These are phyloP conservation scores for Microtus montanus DNA, from an alignment of 2,113 vertebrate genomes.

Conservation along the genomic window DNA sequence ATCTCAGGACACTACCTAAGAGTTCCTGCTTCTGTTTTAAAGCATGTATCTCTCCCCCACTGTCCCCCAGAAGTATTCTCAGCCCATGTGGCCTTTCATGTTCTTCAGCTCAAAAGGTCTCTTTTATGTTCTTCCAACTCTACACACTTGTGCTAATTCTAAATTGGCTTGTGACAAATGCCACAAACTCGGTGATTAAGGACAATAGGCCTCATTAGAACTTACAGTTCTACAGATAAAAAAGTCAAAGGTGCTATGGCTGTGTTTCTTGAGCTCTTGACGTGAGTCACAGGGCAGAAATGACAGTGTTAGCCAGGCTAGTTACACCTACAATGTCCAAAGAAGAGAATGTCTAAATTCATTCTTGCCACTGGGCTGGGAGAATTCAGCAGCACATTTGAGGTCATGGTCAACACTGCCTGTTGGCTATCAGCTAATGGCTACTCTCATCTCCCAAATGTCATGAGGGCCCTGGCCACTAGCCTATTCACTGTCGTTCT, in stretches of 20 bases:
- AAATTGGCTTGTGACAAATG: background rate
- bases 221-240: background rate
- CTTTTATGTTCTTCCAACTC: background rate
- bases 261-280: background rate
- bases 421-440: background rate
- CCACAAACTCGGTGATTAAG: background rate
- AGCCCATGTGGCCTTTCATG: background rate
- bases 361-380: background rate
- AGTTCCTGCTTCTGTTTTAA: background rate
- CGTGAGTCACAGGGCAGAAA: background rate
- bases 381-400: background rate
- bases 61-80: background rate
- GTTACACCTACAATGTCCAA: background rate
- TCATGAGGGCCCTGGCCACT: background rate
- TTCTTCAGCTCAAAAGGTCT: background rate
- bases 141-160: background rate
- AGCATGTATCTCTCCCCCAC: fast-evolving
- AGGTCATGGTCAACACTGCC: background rate
- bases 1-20: background rate
- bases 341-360: background rate
- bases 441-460: background rate
- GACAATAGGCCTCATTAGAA: background rate
- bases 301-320: background rate
- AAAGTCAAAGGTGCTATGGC: background rate
- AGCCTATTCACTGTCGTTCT: background rate